Conservation (phyloP, 2,888 invertebrate species). For the Anthophora plumipes region DNA sequence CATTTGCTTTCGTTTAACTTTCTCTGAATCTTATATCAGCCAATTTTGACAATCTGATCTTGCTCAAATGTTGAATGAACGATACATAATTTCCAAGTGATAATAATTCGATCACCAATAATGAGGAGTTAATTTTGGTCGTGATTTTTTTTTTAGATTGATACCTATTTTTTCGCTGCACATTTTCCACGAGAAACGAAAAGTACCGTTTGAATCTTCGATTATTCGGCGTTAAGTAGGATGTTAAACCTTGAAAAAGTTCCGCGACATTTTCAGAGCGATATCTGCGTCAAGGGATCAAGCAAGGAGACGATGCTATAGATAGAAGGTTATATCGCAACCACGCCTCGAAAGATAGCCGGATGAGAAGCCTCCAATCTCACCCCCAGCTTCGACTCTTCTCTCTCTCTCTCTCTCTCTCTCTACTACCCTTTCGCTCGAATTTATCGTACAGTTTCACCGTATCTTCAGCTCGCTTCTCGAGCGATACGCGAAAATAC, state of each 20-base stretch:
- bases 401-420: no score
- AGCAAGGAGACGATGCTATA: constrained; percentile 47
- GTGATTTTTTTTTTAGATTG: no score
- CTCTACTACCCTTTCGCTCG: constrained; percentile 45
- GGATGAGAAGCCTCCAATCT: constrained; percentile 66
- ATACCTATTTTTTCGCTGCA: no score
- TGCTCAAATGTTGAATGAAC: no score
- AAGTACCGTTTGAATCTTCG: background rate
- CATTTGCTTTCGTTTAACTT: no score
- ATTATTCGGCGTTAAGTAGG: background rate
- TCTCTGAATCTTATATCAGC: no score
- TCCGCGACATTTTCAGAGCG: background rate
- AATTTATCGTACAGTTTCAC: constrained; percentile 68
- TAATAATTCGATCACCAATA: no score
- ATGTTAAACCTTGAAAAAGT: background rate
- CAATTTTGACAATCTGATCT: no score
- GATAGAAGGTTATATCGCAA: constrained; percentile 62
- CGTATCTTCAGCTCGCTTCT: constrained; percentile 50
- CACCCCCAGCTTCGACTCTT: constrained; percentile 20
- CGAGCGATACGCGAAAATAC: constrained; percentile 45
- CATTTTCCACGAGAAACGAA: no score
- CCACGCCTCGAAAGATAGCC: constrained; percentile 73
- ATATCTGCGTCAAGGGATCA: constrained; percentile 26
- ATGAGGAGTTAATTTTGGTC: no score
- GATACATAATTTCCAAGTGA: no score